Base-by-base conservation (phyloP, 2,888 invertebrate species). In the Steinernema hermaphroditum region DNA sequence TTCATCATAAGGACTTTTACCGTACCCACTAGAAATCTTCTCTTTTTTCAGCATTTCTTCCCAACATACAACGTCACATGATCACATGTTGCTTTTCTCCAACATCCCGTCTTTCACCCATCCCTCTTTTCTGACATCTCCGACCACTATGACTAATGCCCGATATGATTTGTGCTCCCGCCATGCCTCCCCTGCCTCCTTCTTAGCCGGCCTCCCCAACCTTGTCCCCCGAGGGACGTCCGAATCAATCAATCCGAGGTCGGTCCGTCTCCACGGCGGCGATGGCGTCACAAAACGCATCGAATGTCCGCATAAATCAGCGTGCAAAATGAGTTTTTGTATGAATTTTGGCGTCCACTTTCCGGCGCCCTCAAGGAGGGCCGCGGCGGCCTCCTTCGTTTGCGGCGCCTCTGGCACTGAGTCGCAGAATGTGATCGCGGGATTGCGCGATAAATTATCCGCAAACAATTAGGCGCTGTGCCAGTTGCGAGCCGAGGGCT, bases 321-420 rank as follows among this genome's bases (percentile, higher is more conserved):
- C 62, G 62, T 62, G 62, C 62, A 62, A 62, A 62, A 62, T 62
- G 62, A 62, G 62, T 62, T 62, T 62, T 62, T 62, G 62, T 62
- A 27, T 62, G 62, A 62, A 62, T 62, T 62, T 62, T 62, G 62
- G 62, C 62, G 62, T 62, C 62, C 46, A 34, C 62, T 27, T 32
- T 32, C 32, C 6, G 50, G 16, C 6, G 54, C 24, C 54, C 32
- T 22, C 62, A 19, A 32, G 62, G 32, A 27, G 27, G 27, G 62
- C 16, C 16, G 62, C 62, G 62, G 62, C 62, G 62, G n/a, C n/a
- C n/a, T n/a, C n/a, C n/a, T n/a, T n/a, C n/a, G n/a, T n/a, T n/a
- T n/a, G n/a, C n/a, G n/a, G 4, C 16, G 62, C 46, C 46, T 16
- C 46, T 16, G 46, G 9, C 46, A n/a, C 46, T 32, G 62, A 62